Evolutionary conservation across 2,888 invertebrate genomes (phyloP), one percentile per base, ranked within the genome.

Genomic region (Cantharis flavilabris): DNA sequence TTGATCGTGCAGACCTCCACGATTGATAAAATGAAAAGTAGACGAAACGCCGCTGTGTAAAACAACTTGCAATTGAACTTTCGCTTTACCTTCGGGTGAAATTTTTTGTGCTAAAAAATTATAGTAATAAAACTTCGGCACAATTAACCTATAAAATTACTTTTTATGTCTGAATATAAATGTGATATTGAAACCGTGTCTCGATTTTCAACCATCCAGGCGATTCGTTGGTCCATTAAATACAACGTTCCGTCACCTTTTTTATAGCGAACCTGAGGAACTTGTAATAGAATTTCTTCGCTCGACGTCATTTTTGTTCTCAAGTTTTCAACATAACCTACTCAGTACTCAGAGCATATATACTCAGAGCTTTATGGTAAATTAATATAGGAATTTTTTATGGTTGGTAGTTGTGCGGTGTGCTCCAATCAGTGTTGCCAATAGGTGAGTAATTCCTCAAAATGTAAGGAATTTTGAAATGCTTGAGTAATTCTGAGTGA

Each of bases 41-140:
- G 97, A 97, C 70, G 97, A 96, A 70, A 95, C 93, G 20, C 97
- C 97, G 90, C 97, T 97, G 83, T 98, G 97, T 80, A 99, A 90
- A 18, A 98, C 97, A 18, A 99, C 94, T 91, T 99, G 99, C 14
- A 99, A 90, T 88, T 99, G 99, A 74, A 99, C 97, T 90, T 99
- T 99, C 26, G 97, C 94, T 89, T 99, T 99, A 26, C 97, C 98
- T 84, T 95, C 98, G 0, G 99, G 98, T 26, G 96, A 96, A 83
- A 99, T 98, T 90, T 98, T 98, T 91, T 99, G 99, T 75, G 88
- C 88, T 88, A 81, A 69, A 86, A 70, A 5, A 14, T 71, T 16
- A 74, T n/a, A 7, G 20, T 63, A 65, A 26, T 63, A 69, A 64
- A 77, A 70, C n/a, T 70, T 67, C 62, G 4, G 23, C n/a, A 3